Evolutionary conservation across 2,888 invertebrate species (phyloP).

Genomic region (Koerneria pararmatus): DNA sequence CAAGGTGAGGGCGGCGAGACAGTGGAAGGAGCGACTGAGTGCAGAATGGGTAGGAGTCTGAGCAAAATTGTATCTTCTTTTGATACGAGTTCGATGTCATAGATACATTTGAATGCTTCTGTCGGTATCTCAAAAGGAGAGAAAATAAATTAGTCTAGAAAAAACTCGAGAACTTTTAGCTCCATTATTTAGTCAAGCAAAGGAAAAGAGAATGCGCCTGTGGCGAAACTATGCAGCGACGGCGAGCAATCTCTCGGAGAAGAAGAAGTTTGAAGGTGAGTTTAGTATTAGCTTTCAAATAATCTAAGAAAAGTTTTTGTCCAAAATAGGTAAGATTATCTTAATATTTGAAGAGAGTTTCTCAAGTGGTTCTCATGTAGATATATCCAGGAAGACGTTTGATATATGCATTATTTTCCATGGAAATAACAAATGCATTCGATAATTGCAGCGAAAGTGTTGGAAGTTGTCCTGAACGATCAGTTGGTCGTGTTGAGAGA

Average conservation of each 20-base stretch:
- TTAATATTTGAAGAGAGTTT: not conserved
- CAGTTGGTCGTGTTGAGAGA: conserved; percentile 79
- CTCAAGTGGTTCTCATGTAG: too few relatives aligned
- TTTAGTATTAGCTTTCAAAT: too few relatives aligned
- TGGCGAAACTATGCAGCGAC: conserved; percentile 85
- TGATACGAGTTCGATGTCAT: too few relatives aligned
- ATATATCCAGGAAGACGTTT: too few relatives aligned
- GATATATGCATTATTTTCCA: not conserved
- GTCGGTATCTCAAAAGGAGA: too few relatives aligned
- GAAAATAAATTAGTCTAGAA: too few relatives aligned
- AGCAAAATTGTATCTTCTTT: too few relatives aligned
- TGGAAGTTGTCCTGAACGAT: conserved; percentile 91
- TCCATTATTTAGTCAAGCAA: conserved; percentile 70
- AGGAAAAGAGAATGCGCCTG: conserved; percentile 77
- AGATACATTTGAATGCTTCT: too few relatives aligned
- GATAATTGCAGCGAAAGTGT: conserved; percentile 38
- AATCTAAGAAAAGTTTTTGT: too few relatives aligned
- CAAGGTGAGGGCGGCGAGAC: too few relatives aligned
- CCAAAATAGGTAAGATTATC: not conserved
- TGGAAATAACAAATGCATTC: not conserved
- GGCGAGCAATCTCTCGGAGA: conserved; percentile 34
- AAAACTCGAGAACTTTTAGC: not conserved
- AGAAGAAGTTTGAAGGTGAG: conserved; percentile 34
- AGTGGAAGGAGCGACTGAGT: too few relatives aligned
- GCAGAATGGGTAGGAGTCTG: too few relatives aligned